Base-by-base conservation (phyloP, 2,113 vertebrate genomes). In the Syngnathus typhle region DNA sequence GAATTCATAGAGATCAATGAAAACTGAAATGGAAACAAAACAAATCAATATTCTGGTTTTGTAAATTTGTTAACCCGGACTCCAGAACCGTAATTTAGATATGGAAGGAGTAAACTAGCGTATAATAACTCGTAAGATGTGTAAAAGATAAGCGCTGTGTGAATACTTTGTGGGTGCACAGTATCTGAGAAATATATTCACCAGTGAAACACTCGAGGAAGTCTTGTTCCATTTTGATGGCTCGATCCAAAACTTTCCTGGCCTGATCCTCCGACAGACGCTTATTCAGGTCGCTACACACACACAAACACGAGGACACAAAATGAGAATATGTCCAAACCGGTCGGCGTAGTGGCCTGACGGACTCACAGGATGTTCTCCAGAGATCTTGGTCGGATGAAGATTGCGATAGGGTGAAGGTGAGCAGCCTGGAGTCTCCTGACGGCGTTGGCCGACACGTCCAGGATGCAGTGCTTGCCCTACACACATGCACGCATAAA, bases 201-300 rank as follows among this genome's bases (percentile, higher is more conserved):
- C 94, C 94, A 84, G 94, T 92, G 84, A 95, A 95, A 67, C 93
- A 95, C 84, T 95, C 93, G 1, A 93, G 92, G 78, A 95, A 95
- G 55, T 94, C 94, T 69, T 95, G 94, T 71, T 95, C 93, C 84
- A 94, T 91, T 44, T 94, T 95, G 1, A 93, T 81, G 55, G 93
- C 94, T 85, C 94, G 87, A 61, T 94, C 93, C 68, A 93, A 88
- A 84, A 93, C 94, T 85, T 94, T 94, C 27, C 93, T 89, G 0
- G 93, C 93, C 85, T 94, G 94, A 1, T 95, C 94, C 80, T 94
- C 93, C 0, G 93, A 93, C 65, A 94, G 87, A 73, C 94, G 91
- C 80, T 94, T 93, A 80, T 93, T 95, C 72, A 95, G 90, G 41
- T 95, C 93, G 80, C 93, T 94, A 82, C n/a, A 66, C 43, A 66